Evolutionary conservation across 2,113 vertebrate genomes (phyloP), one percentile per base, ranked within the genome.

Genomic region (Paralichthys olivaceus): DNA sequence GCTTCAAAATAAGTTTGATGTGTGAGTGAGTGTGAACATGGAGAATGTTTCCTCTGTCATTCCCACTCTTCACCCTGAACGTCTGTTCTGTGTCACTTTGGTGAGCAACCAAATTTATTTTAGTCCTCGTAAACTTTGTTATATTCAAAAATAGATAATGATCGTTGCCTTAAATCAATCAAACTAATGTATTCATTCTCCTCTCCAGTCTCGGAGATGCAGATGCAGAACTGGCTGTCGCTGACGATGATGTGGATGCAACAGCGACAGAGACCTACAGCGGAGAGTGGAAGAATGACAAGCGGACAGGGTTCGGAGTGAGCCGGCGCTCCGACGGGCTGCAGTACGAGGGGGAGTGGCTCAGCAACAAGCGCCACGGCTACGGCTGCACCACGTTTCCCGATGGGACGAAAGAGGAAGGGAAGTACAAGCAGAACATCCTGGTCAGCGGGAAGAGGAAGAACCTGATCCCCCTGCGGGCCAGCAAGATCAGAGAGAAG

Each of bases 401-500:
- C 0, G 97, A 99, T 0, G 97, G 98, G 83, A 98, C 97, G 37
- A 98, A 98, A 87, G 98, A 99, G 88, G 98, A 99, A 86, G 98
- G 98, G 85, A 99, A 99, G 91, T 99, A 99, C 94, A 99, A 99
- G 91, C 98, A 98, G 94, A 98, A 98, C 65, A 75, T 96, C 23
- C 96, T 99, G 29, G 97, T 98, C 74, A 97, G 97, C 7, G 98
- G 98, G 80, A 99, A 98, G 86, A 95, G 97, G 89, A 98, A 98
- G 95, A 99, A 98, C 92, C 97, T 99, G 58, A 98, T 99, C 88
- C 98, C 98, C 0, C 94, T 99, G 80, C 90, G 98, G 2, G 97
- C 96, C 91, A 99, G 98, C 92, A 99, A 99, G 93, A 97, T 97
- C 94, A 94, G 98, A 0, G 98, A 99, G 94, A 99, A 99, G 93